Conservation (phyloP, 2,797 vertebrate species). For the Lycodopsis pacificus region DNA sequence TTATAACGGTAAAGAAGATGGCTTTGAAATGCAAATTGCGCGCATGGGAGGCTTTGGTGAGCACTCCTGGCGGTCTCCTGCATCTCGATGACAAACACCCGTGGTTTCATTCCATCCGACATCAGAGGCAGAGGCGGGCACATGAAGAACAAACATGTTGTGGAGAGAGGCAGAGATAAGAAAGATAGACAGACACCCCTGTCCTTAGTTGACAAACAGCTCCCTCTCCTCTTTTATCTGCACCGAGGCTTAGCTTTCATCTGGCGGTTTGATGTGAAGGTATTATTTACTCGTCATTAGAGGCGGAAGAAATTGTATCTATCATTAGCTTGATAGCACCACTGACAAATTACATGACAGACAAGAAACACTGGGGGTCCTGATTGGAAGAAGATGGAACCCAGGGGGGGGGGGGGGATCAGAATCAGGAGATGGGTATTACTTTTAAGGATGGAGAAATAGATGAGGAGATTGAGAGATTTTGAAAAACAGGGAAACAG, state of each 20-base stretch:
- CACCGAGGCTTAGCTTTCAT: slow-evolving; percentile 66
- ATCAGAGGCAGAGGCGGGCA: slow-evolving; percentile 65
- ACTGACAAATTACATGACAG: slow-evolving; percentile 67
- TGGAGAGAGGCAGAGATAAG: slow-evolving; percentile 58
- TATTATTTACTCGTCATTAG: slow-evolving; percentile 81
- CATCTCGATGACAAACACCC: slow-evolving; percentile 65
- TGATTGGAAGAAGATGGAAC: slow-evolving; percentile 48
- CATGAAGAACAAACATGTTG: slow-evolving; percentile 64
- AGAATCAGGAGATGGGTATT: slow-evolving; percentile 24
- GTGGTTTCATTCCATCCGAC: slow-evolving; percentile 71
- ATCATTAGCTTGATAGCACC: slow-evolving; percentile 75
- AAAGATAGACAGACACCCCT: slow-evolving; percentile 58
- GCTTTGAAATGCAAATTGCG: slow-evolving; percentile 82
- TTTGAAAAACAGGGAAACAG: background rate
- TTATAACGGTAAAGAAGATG: slow-evolving; percentile 75
- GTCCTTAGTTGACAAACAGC: slow-evolving; percentile 72
- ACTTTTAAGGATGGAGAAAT: slow-evolving; percentile 18
- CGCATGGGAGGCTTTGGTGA: slow-evolving; percentile 60
- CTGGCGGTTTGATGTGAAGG: slow-evolving; percentile 65
- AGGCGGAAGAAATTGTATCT: slow-evolving; percentile 74
- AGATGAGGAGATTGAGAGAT: slow-evolving; percentile 5
- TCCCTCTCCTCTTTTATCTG: slow-evolving; percentile 59
- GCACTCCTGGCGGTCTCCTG: slow-evolving; percentile 52
- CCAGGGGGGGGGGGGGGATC: background rate
- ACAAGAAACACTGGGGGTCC: slow-evolving; percentile 40